Base-by-base conservation (phyloP, 2,797 vertebrate species). In the Microchirus variegatus region DNA sequence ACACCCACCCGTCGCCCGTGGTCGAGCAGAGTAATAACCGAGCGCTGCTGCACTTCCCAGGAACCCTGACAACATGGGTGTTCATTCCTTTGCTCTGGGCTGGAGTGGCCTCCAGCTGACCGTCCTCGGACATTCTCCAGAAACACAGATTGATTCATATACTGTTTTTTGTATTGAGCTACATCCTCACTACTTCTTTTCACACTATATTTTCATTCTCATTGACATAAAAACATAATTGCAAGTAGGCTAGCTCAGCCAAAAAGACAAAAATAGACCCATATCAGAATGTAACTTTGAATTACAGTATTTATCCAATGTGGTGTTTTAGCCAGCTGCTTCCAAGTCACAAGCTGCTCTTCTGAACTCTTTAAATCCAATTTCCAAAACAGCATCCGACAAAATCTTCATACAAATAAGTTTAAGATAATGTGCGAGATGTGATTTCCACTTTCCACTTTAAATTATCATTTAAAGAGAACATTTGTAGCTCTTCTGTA, bases 1-100 rank as follows among this genome's bases (percentile, higher is more conserved):
- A 55, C 1, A 66, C 85, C 81, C 85, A 77, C 73, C 57, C 1
- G 66, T 71, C 63, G 74, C 42, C 78, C 45, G 82, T 78, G 86
- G 83, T 81, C 81, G 81, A 80, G 82, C 73, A 47, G 53, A 67
- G 71, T 85, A 86, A 87, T 87, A 80, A 79, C 77, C 36, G 63
- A 80, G 81, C 64, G 65, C 67, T 70, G 81, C 75, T 71, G 79
- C 41, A 77, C 71, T 82, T 87, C 86, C 73, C 86, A 84, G 75
- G 77, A 82, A 70, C 78, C 64, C 78, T 40, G 73, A 70, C 69
- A 65, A 71, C 67, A 59, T 78, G 83, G 80, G 75, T 77, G 86
- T 84, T 87, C 78, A 67, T 70, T 81, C 49, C 61, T 80, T 76
- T 76, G 72, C 74, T 77, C 66, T 9, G 65, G 73, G 69, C 59